Evolutionary conservation across 2,797 vertebrate species (phyloP).

Genomic region (Austrolebias charrua): DNA sequence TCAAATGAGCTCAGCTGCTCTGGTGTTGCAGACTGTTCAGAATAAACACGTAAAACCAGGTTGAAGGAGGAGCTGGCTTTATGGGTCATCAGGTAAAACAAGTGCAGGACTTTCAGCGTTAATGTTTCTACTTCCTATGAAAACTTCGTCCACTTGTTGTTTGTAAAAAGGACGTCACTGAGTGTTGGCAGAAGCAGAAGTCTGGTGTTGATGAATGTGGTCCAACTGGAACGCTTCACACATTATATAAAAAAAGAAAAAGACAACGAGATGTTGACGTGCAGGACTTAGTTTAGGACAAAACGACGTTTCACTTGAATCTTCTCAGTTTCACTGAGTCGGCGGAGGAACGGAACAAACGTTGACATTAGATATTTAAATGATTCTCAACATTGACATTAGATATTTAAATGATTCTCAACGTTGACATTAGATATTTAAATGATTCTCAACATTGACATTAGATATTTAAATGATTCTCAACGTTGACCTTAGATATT

Average conservation of each 20-base stretch:
- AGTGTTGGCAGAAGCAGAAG: neutral
- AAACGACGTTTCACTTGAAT: conserved; percentile 3
- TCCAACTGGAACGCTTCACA: too few relatives aligned
- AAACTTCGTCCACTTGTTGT: neutral
- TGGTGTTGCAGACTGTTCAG: neutral
- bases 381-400: too few relatives aligned
- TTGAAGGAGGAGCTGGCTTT: neutral
- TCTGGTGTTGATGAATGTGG: neutral
- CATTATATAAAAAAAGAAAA: too few relatives aligned
- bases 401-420: conserved; percentile 26
- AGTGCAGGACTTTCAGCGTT: neutral
- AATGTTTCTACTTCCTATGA: neutral
- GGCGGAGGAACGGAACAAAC: neutral
- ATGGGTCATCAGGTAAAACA: neutral
- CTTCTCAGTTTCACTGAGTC: neutral
- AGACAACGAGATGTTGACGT: too few relatives aligned
- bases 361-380: conserved; percentile 16
- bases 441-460: too few relatives aligned
- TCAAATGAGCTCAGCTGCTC: too few relatives aligned
- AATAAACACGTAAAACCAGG: neutral
- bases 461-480: conserved; percentile 28
- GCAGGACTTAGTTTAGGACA: neutral
- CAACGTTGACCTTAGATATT: too few relatives aligned
- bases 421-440: too few relatives aligned
- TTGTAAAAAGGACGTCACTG: neutral